phyloP scores from a whole-genome alignment of 2,888 invertebrate genomes.

The Heliconius charithonia region DNA sequence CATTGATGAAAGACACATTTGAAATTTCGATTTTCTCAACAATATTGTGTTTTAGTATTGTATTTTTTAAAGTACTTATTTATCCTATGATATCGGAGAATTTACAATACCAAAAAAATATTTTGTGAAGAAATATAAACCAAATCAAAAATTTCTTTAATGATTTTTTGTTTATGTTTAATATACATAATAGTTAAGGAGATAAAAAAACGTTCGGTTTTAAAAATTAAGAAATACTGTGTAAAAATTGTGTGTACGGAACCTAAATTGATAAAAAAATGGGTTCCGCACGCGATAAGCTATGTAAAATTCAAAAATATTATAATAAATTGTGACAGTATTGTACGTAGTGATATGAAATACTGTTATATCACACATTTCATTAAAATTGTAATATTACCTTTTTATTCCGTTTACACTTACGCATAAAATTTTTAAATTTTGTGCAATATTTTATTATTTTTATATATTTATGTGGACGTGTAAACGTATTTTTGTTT shows the following conservation, averaged over 20 bases:
- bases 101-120: background rate
- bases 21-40: background rate
- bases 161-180: background rate
- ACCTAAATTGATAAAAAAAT: background rate
- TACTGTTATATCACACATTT: constrained; percentile 13
- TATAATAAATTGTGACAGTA: constrained; percentile 13
- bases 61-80: background rate
- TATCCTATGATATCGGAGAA: background rate
- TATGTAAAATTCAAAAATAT: background rate
- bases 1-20: background rate
- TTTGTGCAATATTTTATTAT: background rate
- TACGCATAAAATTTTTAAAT: background rate
- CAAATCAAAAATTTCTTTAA: background rate
- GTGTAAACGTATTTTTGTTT: background rate
- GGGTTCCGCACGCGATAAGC: background rate
- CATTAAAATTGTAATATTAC: constrained; percentile 17
- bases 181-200: constrained; percentile 8
- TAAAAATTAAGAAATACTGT: background rate
- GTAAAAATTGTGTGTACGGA: background rate
- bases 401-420: background rate
- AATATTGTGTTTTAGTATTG: background rate
- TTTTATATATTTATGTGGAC: background rate
- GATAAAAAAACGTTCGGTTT: constrained; percentile 1
- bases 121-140: background rate
- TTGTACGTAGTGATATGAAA: constrained; percentile 5